Evolutionary conservation across 2,888 invertebrate species (phyloP).

Genomic region (Drosophila aldrichi): DNA sequence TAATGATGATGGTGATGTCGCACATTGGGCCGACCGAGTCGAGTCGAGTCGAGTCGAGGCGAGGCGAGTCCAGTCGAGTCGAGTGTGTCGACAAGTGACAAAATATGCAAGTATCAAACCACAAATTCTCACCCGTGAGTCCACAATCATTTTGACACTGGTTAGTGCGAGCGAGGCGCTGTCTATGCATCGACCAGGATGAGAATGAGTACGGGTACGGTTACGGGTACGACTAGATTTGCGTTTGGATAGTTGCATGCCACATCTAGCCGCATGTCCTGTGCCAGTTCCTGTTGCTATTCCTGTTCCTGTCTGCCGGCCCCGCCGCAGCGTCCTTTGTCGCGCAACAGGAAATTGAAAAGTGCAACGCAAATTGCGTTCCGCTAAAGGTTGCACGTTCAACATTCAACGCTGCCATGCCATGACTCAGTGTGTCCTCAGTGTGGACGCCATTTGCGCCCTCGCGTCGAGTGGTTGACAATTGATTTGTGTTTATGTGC

Average conservation of each 20-base stretch:
- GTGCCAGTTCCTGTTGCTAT: constrained; percentile 35
- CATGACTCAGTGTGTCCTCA: constrained; percentile 17
- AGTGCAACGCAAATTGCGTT: constrained; percentile 79
- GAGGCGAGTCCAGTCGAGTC: constrained; percentile 4
- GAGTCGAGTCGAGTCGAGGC: too few relatives aligned
- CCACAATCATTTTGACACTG: constrained; percentile 81
- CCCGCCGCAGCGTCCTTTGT: constrained; percentile 37
- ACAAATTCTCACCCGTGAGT: constrained; percentile 81
- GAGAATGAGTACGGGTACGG: not conserved
- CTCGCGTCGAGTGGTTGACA: constrained; percentile 73
- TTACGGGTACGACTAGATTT: constrained; percentile 61
- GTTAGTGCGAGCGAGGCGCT: constrained; percentile 52
- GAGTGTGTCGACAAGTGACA: constrained; percentile 67
- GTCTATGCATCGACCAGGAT: constrained; percentile 43
- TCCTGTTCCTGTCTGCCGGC: constrained; percentile 18
- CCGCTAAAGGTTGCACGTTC: constrained; percentile 55
- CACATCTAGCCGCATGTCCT: constrained; percentile 53
- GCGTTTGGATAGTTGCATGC: constrained; percentile 76
- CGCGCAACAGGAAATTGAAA: constrained; percentile 73
- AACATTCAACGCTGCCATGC: constrained; percentile 14
- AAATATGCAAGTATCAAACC: constrained; percentile 81
- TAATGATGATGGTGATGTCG: constrained; percentile 39
- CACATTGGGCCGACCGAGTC: too few relatives aligned
- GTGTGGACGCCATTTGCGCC: constrained; percentile 34
- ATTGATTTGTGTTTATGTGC: constrained; percentile 78